Base-by-base conservation (phyloP, 2,888 invertebrate genomes). In the Calliopum simillimum region DNA sequence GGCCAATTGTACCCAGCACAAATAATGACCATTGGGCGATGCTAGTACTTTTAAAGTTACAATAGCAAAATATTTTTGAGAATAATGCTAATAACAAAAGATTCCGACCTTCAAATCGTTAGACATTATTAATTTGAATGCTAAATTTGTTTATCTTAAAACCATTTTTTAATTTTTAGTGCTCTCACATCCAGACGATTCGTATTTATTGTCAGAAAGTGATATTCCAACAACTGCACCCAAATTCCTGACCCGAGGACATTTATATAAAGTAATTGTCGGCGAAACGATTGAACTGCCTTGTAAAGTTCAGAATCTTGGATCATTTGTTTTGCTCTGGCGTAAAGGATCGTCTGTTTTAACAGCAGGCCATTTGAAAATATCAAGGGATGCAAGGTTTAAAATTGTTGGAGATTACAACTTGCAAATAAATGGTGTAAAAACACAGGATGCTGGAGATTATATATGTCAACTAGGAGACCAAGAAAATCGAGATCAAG, bases 221-320 rank as follows among this genome's bases (percentile, higher is more conserved):
- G 83, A 83, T 73, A 76, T 79, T 46, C 81, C 84, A n/a, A 82
- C 85, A 23, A 83, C 85, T 70, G 89, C 90, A 0, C 93, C 94
- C 0, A 88, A 92, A 80, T 94, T 94, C 82, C 85, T 93, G 75
- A 92, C 93, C 0, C 88, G 91, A 25, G 92, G 93, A 0, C 93
- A 93, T 82, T 92, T 92, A 8, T 94, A 92, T 86, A 88, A 93
- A 76, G 93, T 92, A 0, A 92, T 93, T 58, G 91, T 92, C 1
- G 94, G 94, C 5, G 94, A 94, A 82, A 93, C 93, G 0, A 88
- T 94, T 63, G 89, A 92, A 61, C 86, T 94, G 70, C 94, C 94
- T 11, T 94, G 94, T 78, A 93, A 93, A 86, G 93, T 94, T 13
- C 93, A 93, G 82, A 92, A 94, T 84, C 87, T 93, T 77, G 86